phyloP scores from a whole-genome alignment of 2,888 invertebrate species.

The Polia nebulosa region DNA sequence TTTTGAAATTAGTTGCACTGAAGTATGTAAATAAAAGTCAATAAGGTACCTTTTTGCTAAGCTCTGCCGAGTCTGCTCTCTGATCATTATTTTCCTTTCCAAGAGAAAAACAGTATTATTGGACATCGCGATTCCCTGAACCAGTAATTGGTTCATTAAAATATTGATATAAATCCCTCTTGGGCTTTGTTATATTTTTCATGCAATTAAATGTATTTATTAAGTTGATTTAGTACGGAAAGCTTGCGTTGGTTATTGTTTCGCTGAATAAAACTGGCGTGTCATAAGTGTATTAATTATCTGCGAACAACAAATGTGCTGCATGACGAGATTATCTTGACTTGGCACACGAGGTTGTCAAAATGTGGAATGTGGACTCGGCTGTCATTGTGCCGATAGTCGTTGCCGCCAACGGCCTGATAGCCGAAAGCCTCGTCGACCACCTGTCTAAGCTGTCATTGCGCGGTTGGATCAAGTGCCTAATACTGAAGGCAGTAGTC shows the following conservation, averaged over 20 bases:
- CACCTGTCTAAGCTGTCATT: too few species aligned
- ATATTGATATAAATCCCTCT: conserved; percentile 46
- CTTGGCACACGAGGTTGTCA: too few species aligned
- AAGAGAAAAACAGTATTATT: conserved; percentile 24
- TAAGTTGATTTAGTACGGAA: conserved; percentile 15
- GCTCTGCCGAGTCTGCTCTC: background rate
- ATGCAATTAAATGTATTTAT: conserved; percentile 35
- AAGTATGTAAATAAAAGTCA: background rate
- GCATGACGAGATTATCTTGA: too few species aligned
- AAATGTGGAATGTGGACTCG: too few species aligned
- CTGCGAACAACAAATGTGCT: too few species aligned
- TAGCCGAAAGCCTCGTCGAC: too few species aligned
- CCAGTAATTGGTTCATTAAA: conserved; percentile 59
- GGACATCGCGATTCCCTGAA: conserved; percentile 10
- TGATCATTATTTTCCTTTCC: conserved; percentile 35
- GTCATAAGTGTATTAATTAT: background rate
- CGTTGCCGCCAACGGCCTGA: too few species aligned
- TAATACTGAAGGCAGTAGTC: too few species aligned
- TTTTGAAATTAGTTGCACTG: background rate
- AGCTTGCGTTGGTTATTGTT: background rate
- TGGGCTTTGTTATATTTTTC: conserved; percentile 43
- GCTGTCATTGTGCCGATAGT: too few species aligned
- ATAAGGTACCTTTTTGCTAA: conserved; percentile 9
- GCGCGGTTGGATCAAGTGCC: too few species aligned
- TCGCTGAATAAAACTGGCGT: background rate